Evolutionary conservation across 2,888 invertebrate species (phyloP), one percentile per base, ranked within the genome.

Genomic region (Drosophila greeni): DNA sequence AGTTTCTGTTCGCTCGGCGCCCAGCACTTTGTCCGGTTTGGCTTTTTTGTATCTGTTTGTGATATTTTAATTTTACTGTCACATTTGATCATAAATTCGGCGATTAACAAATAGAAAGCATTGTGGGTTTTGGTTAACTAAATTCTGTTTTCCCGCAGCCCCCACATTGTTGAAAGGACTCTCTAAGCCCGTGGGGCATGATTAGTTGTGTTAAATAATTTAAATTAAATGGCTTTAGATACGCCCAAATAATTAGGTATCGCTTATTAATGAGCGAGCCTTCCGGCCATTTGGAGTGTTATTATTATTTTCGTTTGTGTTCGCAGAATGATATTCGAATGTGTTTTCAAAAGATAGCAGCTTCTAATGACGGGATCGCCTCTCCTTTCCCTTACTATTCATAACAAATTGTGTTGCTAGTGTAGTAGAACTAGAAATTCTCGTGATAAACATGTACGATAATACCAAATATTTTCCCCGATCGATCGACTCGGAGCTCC

Each of bases 1-100:
- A n/a, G 20, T 33, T 52, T 18, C 31, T 40, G 47, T 56, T 18
- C 43, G 55, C 55, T 24, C 66, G 57, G 52, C 36, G 37, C 45
- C 69, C 70, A 74, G 69, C 72, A 70, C 66, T 54, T 62, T 64
- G 55, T 29, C 20, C 51, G 45, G 51, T 56, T 62, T 37, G 33
- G 56, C 33, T 39, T 24, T 52, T 54, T 67, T 70, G 76, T 78
- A 80, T 76, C 74, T 76, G 82, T 73, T 77, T 72, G 69, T 82
- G 82, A 85, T 85, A 86, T 86, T 84, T 85, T 84, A 82, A 86
- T 86, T 85, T 85, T 78, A 79, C 77, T 86, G 85, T 86, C 84
- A 86, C 84, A 85, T 85, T 86, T 82, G 81, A 86, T 86, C 86
- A 86, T 84, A 85, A 86, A 85, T 86, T 82, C 69, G 70, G 82